Base-by-base conservation (phyloP, 1,140 invertebrate species). In the Zaprionus capensis region DNA sequence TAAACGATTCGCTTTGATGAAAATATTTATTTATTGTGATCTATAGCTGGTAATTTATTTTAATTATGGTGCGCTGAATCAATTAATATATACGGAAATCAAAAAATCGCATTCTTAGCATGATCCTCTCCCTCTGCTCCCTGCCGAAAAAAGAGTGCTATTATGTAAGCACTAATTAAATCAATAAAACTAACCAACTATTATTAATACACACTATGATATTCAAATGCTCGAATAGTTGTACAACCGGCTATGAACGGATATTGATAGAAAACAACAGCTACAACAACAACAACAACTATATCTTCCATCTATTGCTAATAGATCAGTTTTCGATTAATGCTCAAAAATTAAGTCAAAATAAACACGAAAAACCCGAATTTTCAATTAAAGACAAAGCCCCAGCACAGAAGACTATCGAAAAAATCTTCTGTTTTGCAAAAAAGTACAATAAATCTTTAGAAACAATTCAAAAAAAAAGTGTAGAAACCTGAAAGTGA, bases 311-410 rank as follows among this genome's bases (percentile, higher is more conserved):
- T 71, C 56, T 78, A 79, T 81, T 65, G 81, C 71, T 83, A 77
- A 84, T 80, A 84, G 87, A 88, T 88, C 81, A 78, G 68, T 80
- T 70, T 80, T 80, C 85, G 74, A 79, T 81, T 76, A 86, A 63
- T 76, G 74, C 71, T 71, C 63, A 83, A 78, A 84, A 83, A 82
- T 86, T 82, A 86, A 86, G 74, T 86, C 79, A 80, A 86, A 82
- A 76, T 71, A 86, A 86, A 90, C 85, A 90, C 71, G 85, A 90
- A 90, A 90, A 90, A 90, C 85, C 71, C 82, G 85, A 90, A 90
- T 90, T 90, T 90, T 90, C 85, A 90, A 90, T 90, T 90, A 90
- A 90, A 85, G 58, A 76, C 78, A 76, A 81, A 85, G 56, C 44
- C 28, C 12, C 3, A 24, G 55, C 69, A 22, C 24, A 17, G 22